Evolutionary conservation across 2,797 vertebrate species (phyloP).

Genomic region (Rhodeus uyekii): DNA sequence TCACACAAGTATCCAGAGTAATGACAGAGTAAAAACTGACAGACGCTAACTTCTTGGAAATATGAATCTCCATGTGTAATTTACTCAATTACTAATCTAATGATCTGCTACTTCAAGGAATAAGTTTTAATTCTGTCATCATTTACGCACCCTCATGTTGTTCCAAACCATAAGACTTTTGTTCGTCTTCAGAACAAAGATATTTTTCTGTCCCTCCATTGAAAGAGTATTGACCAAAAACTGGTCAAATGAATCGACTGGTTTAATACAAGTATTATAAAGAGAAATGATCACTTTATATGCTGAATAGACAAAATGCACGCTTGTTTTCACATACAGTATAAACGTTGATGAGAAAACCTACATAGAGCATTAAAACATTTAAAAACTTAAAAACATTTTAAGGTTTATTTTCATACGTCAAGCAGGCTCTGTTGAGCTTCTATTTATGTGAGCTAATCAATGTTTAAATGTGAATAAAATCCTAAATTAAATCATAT

Average conservation of each 20-base stretch:
- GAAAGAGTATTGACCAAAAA: not conserved
- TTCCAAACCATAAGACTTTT: not conserved
- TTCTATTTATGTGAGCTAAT: too few species aligned
- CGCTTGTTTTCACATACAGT: not conserved
- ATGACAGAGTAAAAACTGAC: slow-evolving; percentile 52
- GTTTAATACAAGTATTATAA: not conserved
- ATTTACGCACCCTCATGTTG: not conserved
- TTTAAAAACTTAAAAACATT: too few species aligned
- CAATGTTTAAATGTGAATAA: too few species aligned
- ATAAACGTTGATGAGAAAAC: not conserved
- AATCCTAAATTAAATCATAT: too few species aligned
- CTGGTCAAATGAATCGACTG: not conserved
- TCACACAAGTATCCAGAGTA: slow-evolving; percentile 17
- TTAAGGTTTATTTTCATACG: not conserved
- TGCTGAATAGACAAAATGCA: not conserved
- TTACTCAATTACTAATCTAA: not conserved
- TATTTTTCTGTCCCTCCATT: not conserved
- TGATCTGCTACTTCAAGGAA: not conserved
- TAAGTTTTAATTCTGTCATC: not conserved
- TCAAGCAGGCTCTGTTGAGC: not conserved
- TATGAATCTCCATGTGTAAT: not conserved
- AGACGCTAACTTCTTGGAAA: slow-evolving; percentile 1
- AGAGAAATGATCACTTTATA: not conserved
- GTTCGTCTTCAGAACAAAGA: not conserved
- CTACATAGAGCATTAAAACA: not conserved